Base-by-base conservation (phyloP, 2,888 invertebrate genomes). In the Drosophila picticornis region DNA sequence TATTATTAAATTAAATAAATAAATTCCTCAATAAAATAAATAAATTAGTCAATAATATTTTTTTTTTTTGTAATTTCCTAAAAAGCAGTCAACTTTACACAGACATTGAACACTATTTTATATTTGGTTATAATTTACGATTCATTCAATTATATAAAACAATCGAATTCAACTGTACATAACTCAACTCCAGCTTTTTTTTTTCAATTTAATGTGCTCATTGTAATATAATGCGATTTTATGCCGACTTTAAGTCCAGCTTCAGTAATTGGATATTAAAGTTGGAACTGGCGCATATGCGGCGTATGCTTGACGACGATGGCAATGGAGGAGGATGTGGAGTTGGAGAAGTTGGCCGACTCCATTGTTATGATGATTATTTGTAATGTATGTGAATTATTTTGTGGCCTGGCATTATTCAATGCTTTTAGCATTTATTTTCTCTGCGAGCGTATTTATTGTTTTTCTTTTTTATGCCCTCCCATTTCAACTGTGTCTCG, bases 311-410 rank as follows among this genome's bases (percentile, higher is more conserved):
- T 70, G 79, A 73, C 61, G 69, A 51, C 63, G 58, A 55, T 38
- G 70, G 36, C 69, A 61, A 73, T 74, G 72, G 52, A n/a, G 6
- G 11, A 29, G 27, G 22, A 34, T 9, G 6, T 22, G 22, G 22
- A 13, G 13, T 4, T 46, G 16, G 25, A 16, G 25, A 16, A 46
- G 46, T 16, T 16, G 46, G 16, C 46, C 25, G 16, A 40, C 70
- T 58, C 66, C 82, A 77, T 84, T 86, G 83, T 84, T 86, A 73
- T 86, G 66, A 80, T 82, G 84, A 77, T 84, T 86, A 82, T 86
- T 78, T 78, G 80, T 82, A 80, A 82, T 84, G 70, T 83, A 74
- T 81, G 81, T 75, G 67, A 56, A 62, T 56, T 72, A 64, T 66
- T 67, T 71, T 67, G 61, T 68, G 64, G 71, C 56, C 25, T 36